These are phyloP conservation scores for Hypselothyrea guttata DNA, from an alignment of 2,888 invertebrate genomes.

Conservation along the genomic window DNA sequence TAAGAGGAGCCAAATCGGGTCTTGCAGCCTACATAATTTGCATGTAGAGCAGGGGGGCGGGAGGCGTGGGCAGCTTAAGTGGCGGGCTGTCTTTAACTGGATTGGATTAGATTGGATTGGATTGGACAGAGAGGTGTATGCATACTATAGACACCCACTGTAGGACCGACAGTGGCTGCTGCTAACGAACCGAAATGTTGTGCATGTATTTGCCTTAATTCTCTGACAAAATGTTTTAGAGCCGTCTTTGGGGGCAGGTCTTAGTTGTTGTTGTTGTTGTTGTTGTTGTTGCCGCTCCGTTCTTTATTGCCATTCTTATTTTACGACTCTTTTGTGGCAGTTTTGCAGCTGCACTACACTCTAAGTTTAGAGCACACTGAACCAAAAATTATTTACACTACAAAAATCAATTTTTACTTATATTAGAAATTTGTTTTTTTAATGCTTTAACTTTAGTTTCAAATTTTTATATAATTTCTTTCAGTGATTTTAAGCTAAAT, in stretches of 20 bases:
- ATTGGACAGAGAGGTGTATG: conserved; percentile 48
- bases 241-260: conserved; percentile 12
- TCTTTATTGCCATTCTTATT: conserved; percentile 65
- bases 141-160: conserved; percentile 7
- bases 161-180: conserved; percentile 17
- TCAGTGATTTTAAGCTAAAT: too few species aligned
- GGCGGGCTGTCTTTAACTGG: conserved; percentile 36
- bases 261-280: conserved; percentile 22
- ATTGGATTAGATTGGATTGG: conserved; percentile 5
- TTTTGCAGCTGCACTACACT: conserved; percentile 28
- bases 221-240: conserved; percentile 49
- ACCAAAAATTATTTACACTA: too few species aligned
- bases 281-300: conserved; percentile 33
- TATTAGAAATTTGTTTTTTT: too few species aligned
- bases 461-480: too few species aligned
- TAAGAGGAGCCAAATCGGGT: conserved; percentile 61
- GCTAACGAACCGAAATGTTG: conserved; percentile 39
- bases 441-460: too few species aligned
- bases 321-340: conserved; percentile 67
- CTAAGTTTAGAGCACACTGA: neutral
- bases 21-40: conserved; percentile 63
- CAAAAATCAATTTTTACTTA: too few species aligned
- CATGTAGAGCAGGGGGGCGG: conserved; percentile 57
- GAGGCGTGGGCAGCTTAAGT: conserved; percentile 60
- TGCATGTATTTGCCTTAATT: conserved; percentile 53